These are phyloP conservation scores for Latrodectus geometricus DNA, from an alignment of 1,140 invertebrate genomes.

Conservation along the genomic window DNA sequence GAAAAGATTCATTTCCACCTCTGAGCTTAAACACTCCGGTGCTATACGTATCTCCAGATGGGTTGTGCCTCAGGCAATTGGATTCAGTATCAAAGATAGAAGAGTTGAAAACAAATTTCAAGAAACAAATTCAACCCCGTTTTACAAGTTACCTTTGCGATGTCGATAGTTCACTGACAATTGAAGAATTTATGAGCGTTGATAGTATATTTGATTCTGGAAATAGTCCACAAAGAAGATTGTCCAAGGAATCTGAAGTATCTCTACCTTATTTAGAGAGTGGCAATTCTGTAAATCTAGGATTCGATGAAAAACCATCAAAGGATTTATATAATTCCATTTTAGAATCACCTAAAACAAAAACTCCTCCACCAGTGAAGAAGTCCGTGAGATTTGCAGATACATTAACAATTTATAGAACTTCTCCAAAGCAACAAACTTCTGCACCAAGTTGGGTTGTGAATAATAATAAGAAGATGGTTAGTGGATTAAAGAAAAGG, in stretches of 20 bases:
- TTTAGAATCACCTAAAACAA: neutral
- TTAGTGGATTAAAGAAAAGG: neutral
- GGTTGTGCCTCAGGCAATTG: slow-evolving; percentile 61
- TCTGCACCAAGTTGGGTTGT: slow-evolving; percentile 30
- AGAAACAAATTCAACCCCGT: slow-evolving; percentile 42
- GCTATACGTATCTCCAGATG: slow-evolving; percentile 63
- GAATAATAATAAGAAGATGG: neutral
- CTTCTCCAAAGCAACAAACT: neutral
- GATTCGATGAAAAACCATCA: neutral
- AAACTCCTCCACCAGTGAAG: neutral
- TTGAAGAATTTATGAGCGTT: slow-evolving; percentile 9
- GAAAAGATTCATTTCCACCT: slow-evolving; percentile 30
- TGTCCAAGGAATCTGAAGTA: slow-evolving; percentile 6
- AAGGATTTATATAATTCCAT: slow-evolving; percentile 4
- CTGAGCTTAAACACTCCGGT: slow-evolving; percentile 62
- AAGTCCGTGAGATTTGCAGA: slow-evolving; percentile 55
- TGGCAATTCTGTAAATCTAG: neutral
- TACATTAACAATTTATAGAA: slow-evolving; percentile 40
- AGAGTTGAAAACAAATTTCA: neutral
- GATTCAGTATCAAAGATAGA: neutral
- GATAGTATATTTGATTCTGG: too few relatives aligned
- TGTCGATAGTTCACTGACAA: slow-evolving; percentile 2
- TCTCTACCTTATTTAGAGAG: neutral
- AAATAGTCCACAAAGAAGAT: neutral
- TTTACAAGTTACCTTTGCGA: slow-evolving; percentile 64